These are phyloP conservation scores for Hippolais icterina DNA, from an alignment of 2,113 vertebrate species.

Conservation along the genomic window DNA sequence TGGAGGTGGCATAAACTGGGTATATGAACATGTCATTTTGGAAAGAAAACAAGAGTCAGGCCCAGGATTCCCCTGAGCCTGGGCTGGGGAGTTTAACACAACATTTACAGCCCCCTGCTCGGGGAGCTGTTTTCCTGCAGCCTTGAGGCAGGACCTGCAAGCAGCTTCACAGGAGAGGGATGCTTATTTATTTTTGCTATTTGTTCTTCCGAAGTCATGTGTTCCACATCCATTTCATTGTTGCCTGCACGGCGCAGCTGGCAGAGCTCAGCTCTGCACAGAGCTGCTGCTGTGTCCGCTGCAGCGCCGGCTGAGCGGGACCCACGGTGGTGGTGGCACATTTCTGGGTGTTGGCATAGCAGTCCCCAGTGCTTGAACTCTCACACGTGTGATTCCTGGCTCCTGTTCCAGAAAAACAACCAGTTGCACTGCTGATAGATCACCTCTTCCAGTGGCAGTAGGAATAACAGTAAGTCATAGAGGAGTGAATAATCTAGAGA, in stretches of 20 bases:
- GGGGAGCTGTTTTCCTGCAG: not conserved
- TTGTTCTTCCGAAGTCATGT: constrained; percentile 30
- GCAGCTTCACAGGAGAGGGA: not conserved
- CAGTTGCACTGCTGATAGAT: not conserved
- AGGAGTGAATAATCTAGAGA: not conserved
- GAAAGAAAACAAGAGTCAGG: not conserved
- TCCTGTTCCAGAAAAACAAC: not conserved
- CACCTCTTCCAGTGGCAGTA: not conserved
- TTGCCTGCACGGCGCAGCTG: not conserved
- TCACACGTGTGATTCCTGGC: not conserved
- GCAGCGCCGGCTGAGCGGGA: not conserved
- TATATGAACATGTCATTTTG: not conserved
- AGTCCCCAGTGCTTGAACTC: not conserved
- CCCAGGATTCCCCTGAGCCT: not conserved
- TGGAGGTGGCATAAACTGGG: not conserved
- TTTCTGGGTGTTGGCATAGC: not conserved
- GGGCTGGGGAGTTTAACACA: not conserved
- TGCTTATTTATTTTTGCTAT: constrained; percentile 31
- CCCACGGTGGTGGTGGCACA: fast-evolving
- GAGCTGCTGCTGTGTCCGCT: not conserved
- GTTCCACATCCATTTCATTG: constrained; percentile 30
- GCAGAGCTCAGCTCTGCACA: not conserved
- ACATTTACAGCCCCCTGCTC: not conserved
- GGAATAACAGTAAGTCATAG: not conserved
- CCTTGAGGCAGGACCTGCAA: not conserved